phyloP scores from a whole-genome alignment of 2,888 invertebrate genomes.

The Bembecia ichneumoniformis region DNA sequence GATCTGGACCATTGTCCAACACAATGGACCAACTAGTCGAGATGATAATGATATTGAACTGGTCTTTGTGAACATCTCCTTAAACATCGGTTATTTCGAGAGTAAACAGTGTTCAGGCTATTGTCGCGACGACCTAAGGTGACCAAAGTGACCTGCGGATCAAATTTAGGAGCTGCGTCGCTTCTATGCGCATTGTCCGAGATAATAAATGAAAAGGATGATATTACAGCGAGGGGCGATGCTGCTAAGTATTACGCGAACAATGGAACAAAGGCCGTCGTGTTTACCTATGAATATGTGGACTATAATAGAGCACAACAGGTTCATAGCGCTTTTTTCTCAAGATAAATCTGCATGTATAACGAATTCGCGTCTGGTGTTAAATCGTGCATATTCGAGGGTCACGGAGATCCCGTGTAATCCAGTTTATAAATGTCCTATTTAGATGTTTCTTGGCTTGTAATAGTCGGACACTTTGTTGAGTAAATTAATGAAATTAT shows the following conservation, averaged over 20 bases:
- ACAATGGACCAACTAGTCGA: conserved; percentile 19
- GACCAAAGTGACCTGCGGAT: conserved; percentile 53
- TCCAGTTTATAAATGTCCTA: conserved; percentile 57
- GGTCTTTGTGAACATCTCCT: conserved; percentile 13
- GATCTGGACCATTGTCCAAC: conserved; percentile 34
- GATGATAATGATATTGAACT: conserved; percentile 14
- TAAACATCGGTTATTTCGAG: conserved; percentile 33
- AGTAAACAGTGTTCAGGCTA: conserved; percentile 48
- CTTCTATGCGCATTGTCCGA: conserved; percentile 32
- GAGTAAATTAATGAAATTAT: conserved; percentile 54
- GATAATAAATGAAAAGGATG: conserved; percentile 51
- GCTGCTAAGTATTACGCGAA: conserved; percentile 63
- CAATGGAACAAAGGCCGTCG: conserved; percentile 64
- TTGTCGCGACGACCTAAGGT: conserved; percentile 62
- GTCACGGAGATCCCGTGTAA: conserved; percentile 36
- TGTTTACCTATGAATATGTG: conserved; percentile 71
- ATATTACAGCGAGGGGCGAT: conserved; percentile 60
- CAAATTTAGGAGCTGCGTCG: conserved; percentile 32
- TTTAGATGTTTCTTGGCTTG: conserved; percentile 58
- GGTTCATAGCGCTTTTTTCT: conserved; percentile 60
- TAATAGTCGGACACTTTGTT: conserved; percentile 44
- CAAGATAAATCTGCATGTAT: conserved; percentile 67
- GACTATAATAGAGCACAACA: conserved; percentile 59
- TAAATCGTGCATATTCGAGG: conserved; percentile 64
- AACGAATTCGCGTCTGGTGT: conserved; percentile 70